Evolutionary conservation across 2,797 vertebrate species (phyloP).

Genomic region (Stomatorhinus walkeri): DNA sequence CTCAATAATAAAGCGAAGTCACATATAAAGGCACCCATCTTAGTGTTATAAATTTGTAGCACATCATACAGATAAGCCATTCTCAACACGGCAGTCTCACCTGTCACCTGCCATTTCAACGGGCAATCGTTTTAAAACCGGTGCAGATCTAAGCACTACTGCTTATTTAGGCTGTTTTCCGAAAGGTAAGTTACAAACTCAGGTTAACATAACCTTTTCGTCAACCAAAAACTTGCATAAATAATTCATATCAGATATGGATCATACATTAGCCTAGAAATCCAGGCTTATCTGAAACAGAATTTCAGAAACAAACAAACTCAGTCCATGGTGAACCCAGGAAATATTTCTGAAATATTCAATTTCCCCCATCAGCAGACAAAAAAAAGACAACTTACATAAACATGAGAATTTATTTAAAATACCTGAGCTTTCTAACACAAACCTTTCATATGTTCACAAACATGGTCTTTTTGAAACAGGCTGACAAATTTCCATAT

Average conservation of each 20-base stretch:
- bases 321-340: not conserved
- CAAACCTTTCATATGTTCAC: not conserved
- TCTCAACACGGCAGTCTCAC: not conserved
- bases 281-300: not conserved
- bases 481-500: not conserved
- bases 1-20: no score
- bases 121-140: not conserved
- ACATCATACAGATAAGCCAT: not conserved
- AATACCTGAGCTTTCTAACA: slow-evolving; percentile 44
- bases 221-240: not conserved
- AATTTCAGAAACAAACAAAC: not conserved
- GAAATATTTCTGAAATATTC: not conserved
- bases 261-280: not conserved
- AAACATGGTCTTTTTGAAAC: not conserved
- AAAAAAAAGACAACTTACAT: not conserved
- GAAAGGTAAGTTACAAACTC: not conserved
- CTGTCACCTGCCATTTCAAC: not conserved
- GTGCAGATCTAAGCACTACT: not conserved
- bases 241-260: not conserved
- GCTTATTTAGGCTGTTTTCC: not conserved
- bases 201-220: not conserved
- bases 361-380: not conserved
- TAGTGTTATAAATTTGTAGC: no score
- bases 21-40: no score
- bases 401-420: slow-evolving; percentile 30